Evolutionary conservation across 2,888 invertebrate species (phyloP), one percentile per base, ranked within the genome.

Genomic region (Trypoxylon attenuatum): DNA sequence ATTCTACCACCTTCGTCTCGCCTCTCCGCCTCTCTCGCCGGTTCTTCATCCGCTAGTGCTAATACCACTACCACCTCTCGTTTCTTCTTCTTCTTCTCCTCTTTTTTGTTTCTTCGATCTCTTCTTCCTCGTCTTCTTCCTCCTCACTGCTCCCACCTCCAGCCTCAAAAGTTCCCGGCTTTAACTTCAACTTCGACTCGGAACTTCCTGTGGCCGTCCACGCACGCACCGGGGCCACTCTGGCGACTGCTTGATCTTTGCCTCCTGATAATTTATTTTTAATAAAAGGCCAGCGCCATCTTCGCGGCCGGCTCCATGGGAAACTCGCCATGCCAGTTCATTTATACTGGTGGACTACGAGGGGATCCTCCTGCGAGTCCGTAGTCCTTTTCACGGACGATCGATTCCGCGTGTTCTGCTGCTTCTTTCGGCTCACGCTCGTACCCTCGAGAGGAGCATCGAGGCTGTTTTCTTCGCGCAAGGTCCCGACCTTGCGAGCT

Each of bases 211-310:
- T 62, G 53, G 29, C 46, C 25, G 39, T 43, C 55, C 65, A 65
- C 57, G 61, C 58, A 69, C 62, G 71, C 72, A 63, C 72, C 18
- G 53, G 45, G 59, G 50, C 50, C 72, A 8, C 29, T 13, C n/a
- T 21, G n/a, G 10, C 39, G 8, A 10, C 39, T n/a, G 2, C 8
- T 16, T 50, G 46, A 63, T 63, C 55, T 39, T 52, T 38, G 27
- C 66, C 67, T 66, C 33, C 33, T 55, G 67, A 69, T 76, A 70
- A 76, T 76, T 76, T 76, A 76, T 77, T 76, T 76, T 77, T 76
- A 68, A 77, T 76, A 77, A 76, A 68, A 60, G 46, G 59, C 57
- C 56, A 53, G 57, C 67, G 54, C 61, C 66, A 62, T 76, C 74
- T 56, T 57, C 58, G 49, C 10, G 47, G 6, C 45, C 29, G 33